These are phyloP conservation scores for Phrynosoma blainvillii DNA, from an alignment of 2,113 vertebrate species.

Conservation along the genomic window DNA sequence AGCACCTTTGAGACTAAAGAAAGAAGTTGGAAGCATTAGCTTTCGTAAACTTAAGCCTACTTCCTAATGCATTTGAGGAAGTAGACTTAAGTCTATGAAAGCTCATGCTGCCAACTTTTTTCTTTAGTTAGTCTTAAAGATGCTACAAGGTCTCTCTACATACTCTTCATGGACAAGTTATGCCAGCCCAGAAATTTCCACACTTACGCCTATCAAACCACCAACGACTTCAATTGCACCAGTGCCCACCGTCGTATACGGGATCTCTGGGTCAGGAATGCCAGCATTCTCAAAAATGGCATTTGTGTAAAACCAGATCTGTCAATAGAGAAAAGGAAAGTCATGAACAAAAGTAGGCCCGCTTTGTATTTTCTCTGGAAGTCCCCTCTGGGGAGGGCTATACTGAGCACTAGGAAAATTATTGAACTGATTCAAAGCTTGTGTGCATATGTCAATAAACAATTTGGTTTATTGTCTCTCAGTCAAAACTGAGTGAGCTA, in stretches of 20 bases:
- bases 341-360: rapidly evolving
- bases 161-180: neutral
- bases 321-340: neutral
- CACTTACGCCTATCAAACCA: constrained; percentile 86
- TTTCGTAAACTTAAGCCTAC: too few relatives aligned
- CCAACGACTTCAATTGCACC: constrained; percentile 86
- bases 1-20: too few relatives aligned
- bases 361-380: neutral
- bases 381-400: neutral
- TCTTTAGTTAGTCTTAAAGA: too few relatives aligned
- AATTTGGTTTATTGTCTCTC: neutral
- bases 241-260: constrained; percentile 88
- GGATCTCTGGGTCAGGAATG: constrained; percentile 79
- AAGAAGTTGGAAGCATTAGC: too few relatives aligned
- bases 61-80: too few relatives aligned
- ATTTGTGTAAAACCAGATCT: constrained; percentile 97
- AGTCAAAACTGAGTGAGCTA: neutral
- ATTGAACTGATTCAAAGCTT: neutral
- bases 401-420: neutral
- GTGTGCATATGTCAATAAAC: neutral
- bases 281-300: constrained; percentile 85
- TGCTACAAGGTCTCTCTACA: too few relatives aligned
- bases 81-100: too few relatives aligned
- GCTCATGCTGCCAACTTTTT: too few relatives aligned
- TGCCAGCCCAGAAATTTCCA: neutral